Base-by-base conservation (phyloP, 2,113 vertebrate species). In the Empidonax traillii region DNA sequence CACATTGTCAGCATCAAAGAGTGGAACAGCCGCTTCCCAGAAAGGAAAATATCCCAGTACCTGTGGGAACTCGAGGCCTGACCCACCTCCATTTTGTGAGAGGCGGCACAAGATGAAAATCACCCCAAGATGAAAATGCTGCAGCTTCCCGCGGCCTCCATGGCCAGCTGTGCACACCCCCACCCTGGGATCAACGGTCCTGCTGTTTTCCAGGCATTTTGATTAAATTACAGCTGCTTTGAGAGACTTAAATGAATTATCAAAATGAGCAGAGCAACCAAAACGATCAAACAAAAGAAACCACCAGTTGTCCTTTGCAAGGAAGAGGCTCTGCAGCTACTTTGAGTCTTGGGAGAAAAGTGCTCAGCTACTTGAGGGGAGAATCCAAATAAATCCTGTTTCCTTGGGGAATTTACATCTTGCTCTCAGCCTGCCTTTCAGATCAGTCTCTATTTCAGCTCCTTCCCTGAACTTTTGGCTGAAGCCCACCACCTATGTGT, bases 401-500 rank as follows among this genome's bases (percentile, higher is more conserved):
- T 86, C 75, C 90, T 63, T 47, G 27, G 55, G 68, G 59, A 92
- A 63, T 30, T 53, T 16, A 10, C 0, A 1, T 12, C 63, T 80
- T 30, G 12, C 21, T 84, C 75, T 66, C 55, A 39, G 67, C 71
- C 44, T 0, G 4, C 30, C 46, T 92, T 76, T 83, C 49, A 30
- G 49, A 74, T 39, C 41, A 58, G 72, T 46, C 46, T 76, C 69
- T 78, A 35, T 25, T 69, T 41, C 67, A 89, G 73, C 41, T 73
- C 51, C 47, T 80, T 79, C 14, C 28, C 44, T 90, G 82, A 37
- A 58, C 46, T 87, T 76, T 62, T 92, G 85, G 88, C 96, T 93
- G 90, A 85, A 96, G 39, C 92, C 81, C 81, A 94, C 66, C 66
- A 95, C 76, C 76, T 90, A 25, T 61, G 74, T 79, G 56, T 24